A percentile compares a stretch with the other conserved stretches of the same genome.
Evolutionary conservation across 1,140 invertebrate genomes (phyloP).

Genomic region (Drosophila lacteicornis): DNA sequence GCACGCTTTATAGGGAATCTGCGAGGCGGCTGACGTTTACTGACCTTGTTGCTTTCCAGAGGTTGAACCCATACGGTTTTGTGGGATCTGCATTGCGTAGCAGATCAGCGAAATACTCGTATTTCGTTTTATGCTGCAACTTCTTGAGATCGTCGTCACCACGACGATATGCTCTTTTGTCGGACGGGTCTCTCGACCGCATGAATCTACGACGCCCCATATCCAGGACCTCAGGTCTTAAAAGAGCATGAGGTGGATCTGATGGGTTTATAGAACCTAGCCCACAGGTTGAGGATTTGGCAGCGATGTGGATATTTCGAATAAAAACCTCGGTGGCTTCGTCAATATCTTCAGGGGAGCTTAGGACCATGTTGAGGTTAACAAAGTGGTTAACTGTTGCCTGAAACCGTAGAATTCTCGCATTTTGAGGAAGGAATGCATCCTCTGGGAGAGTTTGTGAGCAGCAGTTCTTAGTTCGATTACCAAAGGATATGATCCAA

Average conservation of each 20-base stretch:
- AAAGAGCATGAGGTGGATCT: too few relatives aligned
- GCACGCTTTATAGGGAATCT: not conserved
- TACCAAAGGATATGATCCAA: not conserved
- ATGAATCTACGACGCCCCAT: too few relatives aligned
- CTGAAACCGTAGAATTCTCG: too few relatives aligned
- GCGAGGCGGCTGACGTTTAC: not conserved
- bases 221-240: too few relatives aligned
- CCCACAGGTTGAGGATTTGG: not conserved
- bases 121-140: not conserved
- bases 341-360: not conserved
- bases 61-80: not conserved
- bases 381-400: not conserved
- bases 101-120: too few relatives aligned
- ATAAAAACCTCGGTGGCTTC: not conserved
- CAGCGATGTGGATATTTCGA: not conserved
- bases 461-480: not conserved
- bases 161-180: not conserved
- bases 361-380: too few relatives aligned
- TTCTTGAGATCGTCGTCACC: not conserved
- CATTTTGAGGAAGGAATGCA: not conserved
- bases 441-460: not conserved
- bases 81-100: too few relatives aligned
- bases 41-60: not conserved
- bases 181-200: too few relatives aligned
- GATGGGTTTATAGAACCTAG: not conserved